Evolutionary conservation across 2,888 invertebrate genomes (phyloP), one percentile per base, ranked within the genome.

Genomic region (Helicoverpa assulta): DNA sequence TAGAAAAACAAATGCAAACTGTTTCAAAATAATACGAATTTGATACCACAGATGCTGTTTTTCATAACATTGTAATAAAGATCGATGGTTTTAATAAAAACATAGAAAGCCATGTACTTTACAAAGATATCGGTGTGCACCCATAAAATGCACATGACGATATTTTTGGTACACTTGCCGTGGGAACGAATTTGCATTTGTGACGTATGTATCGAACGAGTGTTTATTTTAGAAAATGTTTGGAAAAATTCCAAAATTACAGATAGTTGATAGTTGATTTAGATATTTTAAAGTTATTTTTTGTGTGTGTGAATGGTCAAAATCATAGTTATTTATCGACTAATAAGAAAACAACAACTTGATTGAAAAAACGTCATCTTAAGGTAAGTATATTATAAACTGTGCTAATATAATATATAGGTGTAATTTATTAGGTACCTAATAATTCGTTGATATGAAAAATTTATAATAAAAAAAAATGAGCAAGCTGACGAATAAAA

Each of bases 121-220:
- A 58, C 7, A 64, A 40, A 64, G 52, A 55, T 69, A 59, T 67
- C 59, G 59, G 50, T 52, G 52, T 29, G 56, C n/a, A 47, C 33
- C 60, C 21, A 80, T 80, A 80, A 80, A 80, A 72, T 70, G 67
- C 80, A 80, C 67, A 43, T 74, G 80, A 16, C 26, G 71, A 56
- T 67, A 58, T 69, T 67, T 75, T 71, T 76, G n/a, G 26, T 60
- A 59, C 54, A 56, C 58, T 69, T 65, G 63, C 60, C 67, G 61
- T 26, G 52, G n/a, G 8, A 57, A 54, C 21, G n/a, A 40, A 76
- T 76, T 76, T 71, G 56, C 63, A 64, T 71, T 51, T 26, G 21
- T 67, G 56, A 75, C 12, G 43, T 26, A 60, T 63, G 59, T 53
- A 47, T 50, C n/a, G 18, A 47, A 50, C 63, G 43, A 26, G 50